phyloP scores from a whole-genome alignment of 1,140 invertebrate species.

The Elymnias hypermnestra region DNA sequence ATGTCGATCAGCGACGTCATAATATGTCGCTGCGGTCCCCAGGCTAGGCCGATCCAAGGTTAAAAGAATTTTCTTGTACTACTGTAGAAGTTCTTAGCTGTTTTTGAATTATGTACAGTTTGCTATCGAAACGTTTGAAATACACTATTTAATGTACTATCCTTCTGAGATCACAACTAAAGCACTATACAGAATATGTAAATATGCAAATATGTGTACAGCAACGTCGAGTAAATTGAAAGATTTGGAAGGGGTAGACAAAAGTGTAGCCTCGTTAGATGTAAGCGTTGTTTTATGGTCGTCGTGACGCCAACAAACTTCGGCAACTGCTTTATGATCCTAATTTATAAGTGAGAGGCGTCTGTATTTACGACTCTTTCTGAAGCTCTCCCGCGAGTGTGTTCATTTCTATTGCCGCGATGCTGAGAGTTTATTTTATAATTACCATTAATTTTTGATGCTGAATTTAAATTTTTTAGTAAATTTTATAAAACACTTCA shows the following conservation, averaged over 20 bases:
- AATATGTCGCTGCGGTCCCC: too few species aligned
- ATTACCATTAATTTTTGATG: conserved; percentile 7
- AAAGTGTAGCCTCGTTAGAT: conserved; percentile 40
- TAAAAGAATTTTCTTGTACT: too few species aligned
- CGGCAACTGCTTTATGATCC: conserved; percentile 72
- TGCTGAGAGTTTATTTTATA: conserved; percentile 9
- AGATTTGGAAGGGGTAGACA: conserved; percentile 38
- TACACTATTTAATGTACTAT: too few species aligned
- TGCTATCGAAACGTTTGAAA: too few species aligned
- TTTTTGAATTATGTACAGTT: too few species aligned
- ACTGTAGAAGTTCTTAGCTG: too few species aligned
- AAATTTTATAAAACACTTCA: neutral
- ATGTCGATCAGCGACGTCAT: too few species aligned
- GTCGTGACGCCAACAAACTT: conserved; percentile 69
- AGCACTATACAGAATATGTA: too few species aligned
- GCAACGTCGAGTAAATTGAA: conserved; percentile 50
- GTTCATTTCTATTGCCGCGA: conserved; percentile 38
- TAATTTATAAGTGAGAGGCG: conserved; percentile 74
- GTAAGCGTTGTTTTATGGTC: conserved; percentile 70
- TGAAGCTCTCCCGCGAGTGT: conserved; percentile 52
- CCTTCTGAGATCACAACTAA: too few species aligned
- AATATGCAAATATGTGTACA: conserved; percentile 9
- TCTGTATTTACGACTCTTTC: conserved; percentile 73
- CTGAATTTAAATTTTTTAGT: neutral
- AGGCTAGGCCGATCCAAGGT: too few species aligned